Conservation (phyloP, 2,113 vertebrate genomes). For the Chaetodon trifascialis region DNA sequence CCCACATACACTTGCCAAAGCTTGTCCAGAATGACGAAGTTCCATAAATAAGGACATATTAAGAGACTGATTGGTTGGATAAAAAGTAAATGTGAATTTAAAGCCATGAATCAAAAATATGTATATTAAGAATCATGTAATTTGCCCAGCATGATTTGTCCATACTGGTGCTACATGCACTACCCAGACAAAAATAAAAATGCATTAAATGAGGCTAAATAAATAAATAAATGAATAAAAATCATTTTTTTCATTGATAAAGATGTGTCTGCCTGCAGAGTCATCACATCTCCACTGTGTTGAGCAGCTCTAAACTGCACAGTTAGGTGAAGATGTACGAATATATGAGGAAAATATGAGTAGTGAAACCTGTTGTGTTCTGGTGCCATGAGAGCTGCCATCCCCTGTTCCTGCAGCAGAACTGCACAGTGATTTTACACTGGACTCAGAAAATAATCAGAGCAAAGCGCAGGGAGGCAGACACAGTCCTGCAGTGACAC, state of each 20-base stretch:
- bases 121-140: background rate
- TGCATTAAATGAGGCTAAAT: background rate
- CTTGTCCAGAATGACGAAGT: background rate
- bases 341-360: background rate
- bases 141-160: background rate
- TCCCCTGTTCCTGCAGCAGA: slow-evolving; percentile 4
- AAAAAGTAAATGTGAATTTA: background rate
- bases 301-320: background rate
- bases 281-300: background rate
- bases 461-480: slow-evolving; percentile 1
- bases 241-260: background rate
- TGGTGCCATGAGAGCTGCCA: background rate
- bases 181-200: background rate
- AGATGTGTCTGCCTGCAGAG: background rate
- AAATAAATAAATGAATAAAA: background rate
- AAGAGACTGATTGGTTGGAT: background rate
- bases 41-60: background rate
- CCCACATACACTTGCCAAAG: background rate
- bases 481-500: slow-evolving; percentile 57
- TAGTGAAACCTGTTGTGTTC: background rate
- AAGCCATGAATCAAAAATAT: background rate
- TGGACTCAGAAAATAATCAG: background rate
- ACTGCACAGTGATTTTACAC: background rate
- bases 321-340: background rate
- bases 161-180: background rate